phyloP scores from a whole-genome alignment of 2,113 vertebrate genomes.

The Otocyon megalotis region DNA sequence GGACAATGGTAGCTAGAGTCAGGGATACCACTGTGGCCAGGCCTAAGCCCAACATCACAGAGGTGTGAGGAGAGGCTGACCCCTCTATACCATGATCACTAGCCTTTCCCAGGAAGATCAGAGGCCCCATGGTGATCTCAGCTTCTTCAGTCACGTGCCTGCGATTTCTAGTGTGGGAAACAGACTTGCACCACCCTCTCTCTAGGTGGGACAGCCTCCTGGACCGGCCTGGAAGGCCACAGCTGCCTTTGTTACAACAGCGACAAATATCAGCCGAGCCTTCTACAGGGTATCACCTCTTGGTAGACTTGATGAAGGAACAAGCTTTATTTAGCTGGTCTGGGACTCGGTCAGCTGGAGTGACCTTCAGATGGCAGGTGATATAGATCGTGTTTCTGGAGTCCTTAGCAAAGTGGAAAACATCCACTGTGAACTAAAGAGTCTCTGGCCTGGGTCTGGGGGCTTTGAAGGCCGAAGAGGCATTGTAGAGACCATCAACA shows the following conservation, averaged over 20 bases:
- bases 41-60: conserved; percentile 45
- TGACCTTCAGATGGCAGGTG: conserved; percentile 84
- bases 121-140: conserved; percentile 80
- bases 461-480: conserved; percentile 66
- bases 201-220: not conserved
- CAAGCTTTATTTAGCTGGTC: conserved; percentile 86
- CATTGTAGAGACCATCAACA: conserved; percentile 60
- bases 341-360: conserved; percentile 63
- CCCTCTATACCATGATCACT: not conserved
- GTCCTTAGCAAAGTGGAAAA: conserved; percentile 82
- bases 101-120: conserved; percentile 77
- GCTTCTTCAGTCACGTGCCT: conserved; percentile 74
- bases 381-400: conserved; percentile 83
- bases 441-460: conserved; percentile 54
- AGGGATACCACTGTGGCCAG: conserved; percentile 46
- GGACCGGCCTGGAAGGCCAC: not conserved
- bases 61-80: not conserved
- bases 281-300: conserved; percentile 84
- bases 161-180: not conserved
- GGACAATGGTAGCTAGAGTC: not conserved
- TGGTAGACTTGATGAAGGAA: conserved; percentile 83
- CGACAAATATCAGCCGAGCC: conserved; percentile 81
- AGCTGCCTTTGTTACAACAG: conserved; percentile 81
- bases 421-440: conserved; percentile 80
- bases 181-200: not conserved